phyloP scores from a whole-genome alignment of 2,888 invertebrate genomes.

The Cremastobaeus sp. region DNA sequence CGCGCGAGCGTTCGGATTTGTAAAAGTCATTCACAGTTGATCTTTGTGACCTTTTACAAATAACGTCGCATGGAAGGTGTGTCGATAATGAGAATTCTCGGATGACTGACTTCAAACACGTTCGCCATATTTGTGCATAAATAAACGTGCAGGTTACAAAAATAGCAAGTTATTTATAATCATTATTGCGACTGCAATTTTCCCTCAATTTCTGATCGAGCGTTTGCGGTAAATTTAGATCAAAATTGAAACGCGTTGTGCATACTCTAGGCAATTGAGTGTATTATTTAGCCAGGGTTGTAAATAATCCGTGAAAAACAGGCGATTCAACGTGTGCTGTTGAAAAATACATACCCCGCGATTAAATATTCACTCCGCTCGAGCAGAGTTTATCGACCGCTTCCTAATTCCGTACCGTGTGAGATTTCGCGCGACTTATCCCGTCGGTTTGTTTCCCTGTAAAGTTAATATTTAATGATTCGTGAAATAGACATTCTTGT shows the following conservation, averaged over 20 bases:
- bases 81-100: constrained; percentile 9
- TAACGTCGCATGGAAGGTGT: constrained; percentile 10
- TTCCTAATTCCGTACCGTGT: constrained; percentile 20
- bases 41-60: constrained; percentile 29
- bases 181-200: constrained; percentile 12
- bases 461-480: constrained; percentile 13
- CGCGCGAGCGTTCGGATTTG: not conserved
- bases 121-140: constrained; percentile 23
- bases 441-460: constrained; percentile 4
- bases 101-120: constrained; percentile 20
- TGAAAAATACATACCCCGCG: not conserved
- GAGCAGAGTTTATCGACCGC: constrained; percentile 26
- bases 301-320: constrained; percentile 9
- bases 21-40: constrained; percentile 35
- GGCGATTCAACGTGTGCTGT: not conserved
- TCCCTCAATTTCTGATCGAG: constrained; percentile 2
- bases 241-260: not conserved
- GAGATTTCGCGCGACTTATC: constrained; percentile 15
- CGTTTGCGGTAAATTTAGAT: constrained; percentile 18
- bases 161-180: constrained; percentile 23
- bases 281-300: constrained; percentile 16
- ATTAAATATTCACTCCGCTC: constrained; percentile 28
- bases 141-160: constrained; percentile 16
- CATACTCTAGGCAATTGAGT: constrained; percentile 15
- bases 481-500: constrained; percentile 8